Base-by-base conservation (phyloP, 2,888 invertebrate species). In the Alloplasta piceator region DNA sequence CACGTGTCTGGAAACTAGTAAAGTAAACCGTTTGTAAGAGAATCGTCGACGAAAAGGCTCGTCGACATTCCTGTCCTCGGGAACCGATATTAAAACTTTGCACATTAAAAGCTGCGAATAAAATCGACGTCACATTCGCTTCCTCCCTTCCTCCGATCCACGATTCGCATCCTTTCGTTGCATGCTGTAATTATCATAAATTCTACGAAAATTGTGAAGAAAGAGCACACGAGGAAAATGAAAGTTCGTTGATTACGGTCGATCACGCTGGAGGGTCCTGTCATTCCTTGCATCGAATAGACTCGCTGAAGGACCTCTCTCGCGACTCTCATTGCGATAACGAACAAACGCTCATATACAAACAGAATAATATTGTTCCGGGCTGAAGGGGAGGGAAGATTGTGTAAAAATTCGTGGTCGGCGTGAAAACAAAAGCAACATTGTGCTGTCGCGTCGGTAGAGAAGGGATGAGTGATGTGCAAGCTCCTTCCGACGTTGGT, bases 251-350 rank as follows among this genome's bases (percentile, higher is more conserved):
- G 63, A 78, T 70, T 41, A 64, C 64, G 26, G 12, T 38, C 41
- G 56, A 72, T 68, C 63, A 39, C 58, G 14, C 73, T 52, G 72
- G 72, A 73, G 77, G 80, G 77, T 80, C 72, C 43, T 7, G 55
- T n/a, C 26, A 50, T 41, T 68, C 36, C 16, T n/a, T 26, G 26
- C 26, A 26, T 26, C 26, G 26, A 3, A 26, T 1, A 26, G 26
- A 2, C 26, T 26, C 26, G 26, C 1, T 26, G 3, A 26, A 38
- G 26, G 7, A 36, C 43, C 7, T 38, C 26, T 38, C 26, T 60
- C 38, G 14, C 12, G 73, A 52, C 43, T 14, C 50, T 48, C 48
- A 38, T 70, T 56, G 66, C 38, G 50, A 67, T 52, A 52, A 52
- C 52, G 6, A 12, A 52, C 12, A 52, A 7, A 52, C 6, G 52